Conservation (phyloP, 2,888 invertebrate genomes). For the Habrosyne pyritoides region DNA sequence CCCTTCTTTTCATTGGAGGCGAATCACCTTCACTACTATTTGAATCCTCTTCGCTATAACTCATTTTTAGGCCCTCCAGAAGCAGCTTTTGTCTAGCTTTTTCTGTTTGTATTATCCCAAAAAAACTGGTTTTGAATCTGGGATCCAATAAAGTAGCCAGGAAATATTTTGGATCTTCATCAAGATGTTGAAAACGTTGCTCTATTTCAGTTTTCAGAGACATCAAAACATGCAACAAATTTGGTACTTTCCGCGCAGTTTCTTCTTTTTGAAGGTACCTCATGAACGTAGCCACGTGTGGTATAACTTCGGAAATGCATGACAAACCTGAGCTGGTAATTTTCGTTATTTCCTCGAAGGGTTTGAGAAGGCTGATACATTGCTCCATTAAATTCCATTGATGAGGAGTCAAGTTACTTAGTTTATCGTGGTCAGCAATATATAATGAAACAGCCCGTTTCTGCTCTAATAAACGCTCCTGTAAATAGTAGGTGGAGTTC, state of each 20-base stretch:
- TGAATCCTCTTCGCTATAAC: slow-evolving; percentile 35
- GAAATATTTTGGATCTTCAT: slow-evolving; percentile 18
- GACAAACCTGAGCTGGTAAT: no score
- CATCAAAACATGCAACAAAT: slow-evolving; percentile 8
- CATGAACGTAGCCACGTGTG: no score
- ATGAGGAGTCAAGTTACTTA: no score
- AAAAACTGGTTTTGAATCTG: slow-evolving; percentile 22
- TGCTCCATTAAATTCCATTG: no score
- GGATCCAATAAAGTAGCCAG: slow-evolving; percentile 26
- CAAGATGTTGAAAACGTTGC: neutral
- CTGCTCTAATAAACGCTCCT: slow-evolving; percentile 31
- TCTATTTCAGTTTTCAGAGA: neutral
- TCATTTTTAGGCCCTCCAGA: slow-evolving; percentile 32
- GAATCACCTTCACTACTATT: slow-evolving; percentile 30
- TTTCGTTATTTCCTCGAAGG: no score
- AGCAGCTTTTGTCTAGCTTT: slow-evolving; percentile 36
- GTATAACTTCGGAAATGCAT: no score
- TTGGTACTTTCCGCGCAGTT: slow-evolving; percentile 12
- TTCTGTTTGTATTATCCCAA: slow-evolving; percentile 29
- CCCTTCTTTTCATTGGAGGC: slow-evolving; percentile 31
- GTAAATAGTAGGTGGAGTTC: slow-evolving; percentile 34
- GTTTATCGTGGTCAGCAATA: no score
- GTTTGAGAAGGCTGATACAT: no score
- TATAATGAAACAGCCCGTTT: no score
- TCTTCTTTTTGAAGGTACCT: neutral